Base-by-base conservation (phyloP, 2,888 invertebrate species). In the Drosophila quinaria region DNA sequence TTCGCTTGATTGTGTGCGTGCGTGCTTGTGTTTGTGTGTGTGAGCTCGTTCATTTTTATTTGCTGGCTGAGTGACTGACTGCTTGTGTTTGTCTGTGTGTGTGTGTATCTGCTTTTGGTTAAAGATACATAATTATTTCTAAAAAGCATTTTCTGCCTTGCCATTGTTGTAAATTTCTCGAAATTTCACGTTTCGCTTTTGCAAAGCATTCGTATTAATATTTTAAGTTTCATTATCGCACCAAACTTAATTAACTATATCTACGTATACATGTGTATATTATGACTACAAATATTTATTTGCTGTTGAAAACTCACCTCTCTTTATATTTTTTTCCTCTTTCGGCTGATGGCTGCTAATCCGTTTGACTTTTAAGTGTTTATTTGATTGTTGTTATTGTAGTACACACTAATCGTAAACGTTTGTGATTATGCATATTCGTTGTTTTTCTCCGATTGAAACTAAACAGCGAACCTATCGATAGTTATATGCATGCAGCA, bases 121-220 rank as follows among this genome's bases (percentile, higher is more conserved):
- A 81, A 84, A 90, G 90, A 91, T 91, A 90, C 91, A 90, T 89
- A 90, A 91, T 90, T 90, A 91, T 88, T 90, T 91, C 91, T 91
- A 82, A 92, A 92, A 92, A 90, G 80, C 90, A 91, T 87, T 92
- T 92, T 91, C 90, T 90, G 91, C 92, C 92, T 87, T 81, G 73
- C 87, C 83, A 89, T 91, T 90, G 87, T 91, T 87, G 89, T 85
- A 92, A 90, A 88, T 90, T 87, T 87, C 80, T 90, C 84, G 82
- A 85, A 87, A 84, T 90, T 90, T 90, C 89, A 83, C 82, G 82
- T 70, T 76, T 78, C 70, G 69, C n/a, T 54, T 80, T 55, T 13
- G 64, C 54, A 63, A 19, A 59, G 31, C 58, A 50, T 61, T 41
- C 41, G 51, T 35, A 66, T 78, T 73, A 44, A 55, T 46, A 60